Conservation (phyloP, 2,113 vertebrate species). For the mouse (Mus musculus) region DNA sequence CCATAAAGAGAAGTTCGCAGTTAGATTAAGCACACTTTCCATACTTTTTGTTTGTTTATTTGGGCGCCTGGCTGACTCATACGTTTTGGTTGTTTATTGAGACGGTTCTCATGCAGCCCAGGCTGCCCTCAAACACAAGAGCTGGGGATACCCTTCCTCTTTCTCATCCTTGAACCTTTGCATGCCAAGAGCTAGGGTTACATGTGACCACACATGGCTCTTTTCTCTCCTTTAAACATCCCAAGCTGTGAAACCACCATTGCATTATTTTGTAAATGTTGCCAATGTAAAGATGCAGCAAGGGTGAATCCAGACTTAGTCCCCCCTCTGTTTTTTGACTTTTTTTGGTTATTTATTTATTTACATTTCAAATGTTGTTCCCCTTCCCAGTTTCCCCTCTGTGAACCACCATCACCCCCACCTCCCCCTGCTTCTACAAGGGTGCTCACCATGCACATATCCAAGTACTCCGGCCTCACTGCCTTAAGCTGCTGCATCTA, state of each 20-base stretch:
- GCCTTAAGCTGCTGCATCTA: too few species aligned
- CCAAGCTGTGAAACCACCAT: neutral
- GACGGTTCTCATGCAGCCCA: neutral
- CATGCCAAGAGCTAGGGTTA: neutral
- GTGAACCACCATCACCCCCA: too few species aligned
- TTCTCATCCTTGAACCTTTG: neutral
- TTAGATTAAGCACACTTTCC: neutral
- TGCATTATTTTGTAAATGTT: neutral
- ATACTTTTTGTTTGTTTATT: neutral
- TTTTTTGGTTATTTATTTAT: too few species aligned
- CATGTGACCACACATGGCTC: rapidly evolving
- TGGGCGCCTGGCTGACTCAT: too few species aligned
- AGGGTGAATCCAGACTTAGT: neutral
- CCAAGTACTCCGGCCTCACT: too few species aligned
- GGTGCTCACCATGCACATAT: too few species aligned
- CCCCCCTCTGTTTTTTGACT: too few species aligned
- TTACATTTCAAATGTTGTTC: too few species aligned
- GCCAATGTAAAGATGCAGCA: neutral
- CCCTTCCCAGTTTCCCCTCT: too few species aligned
- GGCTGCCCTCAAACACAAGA: neutral
- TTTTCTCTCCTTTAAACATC: constrained; percentile 6
- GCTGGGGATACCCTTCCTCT: neutral
- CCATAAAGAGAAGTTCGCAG: neutral
- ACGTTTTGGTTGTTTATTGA: neutral
- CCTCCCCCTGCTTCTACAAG: too few species aligned